Evolutionary conservation across 2,113 vertebrate genomes (phyloP).

Genomic region (Channa argus): DNA sequence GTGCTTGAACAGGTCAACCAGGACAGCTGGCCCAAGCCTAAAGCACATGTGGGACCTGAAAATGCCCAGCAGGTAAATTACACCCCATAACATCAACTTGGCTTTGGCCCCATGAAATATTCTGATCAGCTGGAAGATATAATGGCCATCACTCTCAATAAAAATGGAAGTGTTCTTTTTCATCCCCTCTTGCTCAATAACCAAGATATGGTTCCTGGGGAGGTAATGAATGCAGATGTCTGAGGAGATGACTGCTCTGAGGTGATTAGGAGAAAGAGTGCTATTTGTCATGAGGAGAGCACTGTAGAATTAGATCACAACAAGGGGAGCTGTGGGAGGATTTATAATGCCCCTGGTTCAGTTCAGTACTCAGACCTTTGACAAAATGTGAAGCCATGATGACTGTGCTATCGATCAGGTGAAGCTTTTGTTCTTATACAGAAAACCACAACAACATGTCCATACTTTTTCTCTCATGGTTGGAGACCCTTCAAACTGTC

Average conservation of each 20-base stretch:
- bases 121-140: conserved; percentile 14
- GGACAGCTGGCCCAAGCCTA: conserved; percentile 15
- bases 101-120: conserved; percentile 1
- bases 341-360: conserved; percentile 2
- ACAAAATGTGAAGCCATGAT: background rate
- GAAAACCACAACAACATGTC: conserved; percentile 3
- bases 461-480: conserved; percentile 8
- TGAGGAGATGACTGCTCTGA: conserved; percentile 56
- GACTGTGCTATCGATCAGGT: background rate
- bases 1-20: conserved; percentile 13
- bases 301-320: conserved; percentile 53
- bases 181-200: conserved; percentile 9
- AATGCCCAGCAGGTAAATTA: conserved; percentile 9
- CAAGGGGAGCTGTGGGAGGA: conserved; percentile 24
- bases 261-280: conserved; percentile 49
- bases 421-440: conserved; percentile 4
- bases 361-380: background rate
- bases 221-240: conserved; percentile 60
- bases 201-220: conserved; percentile 8
- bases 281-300: conserved; percentile 51
- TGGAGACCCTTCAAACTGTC: conserved; percentile 2
- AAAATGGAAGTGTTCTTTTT: conserved; percentile 6
- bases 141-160: conserved; percentile 1
- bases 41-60: conserved; percentile 12
- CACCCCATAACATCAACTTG: background rate